These are phyloP conservation scores for Andrena bucephala DNA, from an alignment of 2,888 invertebrate genomes.

Conservation along the genomic window DNA sequence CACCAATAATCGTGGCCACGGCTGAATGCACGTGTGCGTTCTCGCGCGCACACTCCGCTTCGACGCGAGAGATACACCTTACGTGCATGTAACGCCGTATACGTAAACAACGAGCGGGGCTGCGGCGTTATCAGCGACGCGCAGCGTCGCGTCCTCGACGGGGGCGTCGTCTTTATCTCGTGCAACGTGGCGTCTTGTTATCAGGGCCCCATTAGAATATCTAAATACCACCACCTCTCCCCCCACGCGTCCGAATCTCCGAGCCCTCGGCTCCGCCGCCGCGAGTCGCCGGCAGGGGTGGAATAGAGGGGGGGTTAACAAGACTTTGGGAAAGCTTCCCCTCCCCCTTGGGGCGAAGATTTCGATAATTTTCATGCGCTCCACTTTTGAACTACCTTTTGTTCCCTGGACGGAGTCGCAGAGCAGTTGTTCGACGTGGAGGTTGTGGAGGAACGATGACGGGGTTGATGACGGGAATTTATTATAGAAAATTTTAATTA, in stretches of 20 bases:
- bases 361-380: constrained; percentile 25
- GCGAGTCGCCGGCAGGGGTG: background rate
- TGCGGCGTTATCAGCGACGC: constrained; percentile 82
- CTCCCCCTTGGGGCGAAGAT: background rate
- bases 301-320: constrained; percentile 8
- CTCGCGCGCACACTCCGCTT: constrained; percentile 16
- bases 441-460: background rate
- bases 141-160: constrained; percentile 81
- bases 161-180: constrained; percentile 82
- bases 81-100: constrained; percentile 64
- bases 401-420: background rate
- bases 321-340: constrained; percentile 11
- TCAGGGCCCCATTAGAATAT: constrained; percentile 85
- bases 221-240: constrained; percentile 81
- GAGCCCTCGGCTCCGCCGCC: constrained; percentile 14
- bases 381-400: constrained; percentile 8
- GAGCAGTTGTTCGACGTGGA: background rate
- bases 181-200: constrained; percentile 83
- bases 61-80: constrained; percentile 37
- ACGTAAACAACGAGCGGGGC: constrained; percentile 75
- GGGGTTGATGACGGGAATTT: background rate
- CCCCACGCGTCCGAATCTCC: constrained; percentile 66
- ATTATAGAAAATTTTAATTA: background rate
- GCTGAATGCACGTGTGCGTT: constrained; percentile 28
- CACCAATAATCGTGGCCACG: constrained; percentile 61